These are phyloP conservation scores for Scartelaos histophorus DNA, from an alignment of 2,113 vertebrate species.

Conservation along the genomic window DNA sequence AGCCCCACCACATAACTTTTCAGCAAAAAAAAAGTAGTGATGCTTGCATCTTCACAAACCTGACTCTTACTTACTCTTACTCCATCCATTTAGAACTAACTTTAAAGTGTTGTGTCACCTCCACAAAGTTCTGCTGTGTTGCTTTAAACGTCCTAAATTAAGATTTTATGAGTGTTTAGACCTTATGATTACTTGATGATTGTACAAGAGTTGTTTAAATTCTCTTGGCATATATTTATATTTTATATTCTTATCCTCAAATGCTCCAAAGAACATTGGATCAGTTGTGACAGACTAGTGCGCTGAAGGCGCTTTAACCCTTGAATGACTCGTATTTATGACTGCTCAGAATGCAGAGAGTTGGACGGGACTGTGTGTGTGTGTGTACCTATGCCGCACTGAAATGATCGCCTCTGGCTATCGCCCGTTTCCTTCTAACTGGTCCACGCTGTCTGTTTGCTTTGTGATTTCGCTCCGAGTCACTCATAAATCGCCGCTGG, in stretches of 20 bases:
- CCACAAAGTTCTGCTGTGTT: no score
- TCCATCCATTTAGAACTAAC: no score
- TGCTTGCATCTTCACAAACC: no score
- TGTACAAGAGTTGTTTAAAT: not conserved
- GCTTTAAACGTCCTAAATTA: not conserved
- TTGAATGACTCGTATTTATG: not conserved
- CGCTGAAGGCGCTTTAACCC: not conserved
- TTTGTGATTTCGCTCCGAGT: constrained; percentile 25
- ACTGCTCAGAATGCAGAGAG: not conserved
- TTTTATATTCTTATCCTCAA: not conserved
- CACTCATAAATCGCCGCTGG: constrained; percentile 16
- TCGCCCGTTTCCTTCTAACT: not conserved
- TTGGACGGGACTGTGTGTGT: not conserved
- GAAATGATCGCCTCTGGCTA: not conserved
- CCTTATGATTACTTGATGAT: not conserved
- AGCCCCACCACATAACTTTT: no score
- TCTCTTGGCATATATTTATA: not conserved
- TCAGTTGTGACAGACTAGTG: not conserved
- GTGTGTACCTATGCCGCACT: not conserved
- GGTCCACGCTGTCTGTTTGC: not conserved
- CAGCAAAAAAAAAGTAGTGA: no score
- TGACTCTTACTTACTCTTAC: no score
- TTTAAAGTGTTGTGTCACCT: no score
- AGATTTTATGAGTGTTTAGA: not conserved
- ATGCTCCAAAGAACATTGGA: not conserved